Evolutionary conservation across 2,113 vertebrate genomes (phyloP).

Genomic region (Tapirus terrestris): DNA sequence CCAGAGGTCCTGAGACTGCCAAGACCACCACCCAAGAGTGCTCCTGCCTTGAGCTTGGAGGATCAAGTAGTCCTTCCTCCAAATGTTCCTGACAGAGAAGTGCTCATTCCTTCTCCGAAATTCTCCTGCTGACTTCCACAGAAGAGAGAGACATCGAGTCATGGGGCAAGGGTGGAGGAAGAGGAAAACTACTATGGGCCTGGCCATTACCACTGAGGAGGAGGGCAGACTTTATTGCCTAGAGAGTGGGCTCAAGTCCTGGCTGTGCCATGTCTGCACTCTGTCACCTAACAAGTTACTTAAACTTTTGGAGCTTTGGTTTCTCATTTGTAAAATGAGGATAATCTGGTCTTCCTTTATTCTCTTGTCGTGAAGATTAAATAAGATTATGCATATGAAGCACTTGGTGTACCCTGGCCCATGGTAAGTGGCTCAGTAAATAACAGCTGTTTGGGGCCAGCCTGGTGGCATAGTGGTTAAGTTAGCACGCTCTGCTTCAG

Average conservation of each 20-base stretch:
- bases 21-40: not conserved
- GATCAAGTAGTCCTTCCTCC: too few relatives aligned
- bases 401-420: not conserved
- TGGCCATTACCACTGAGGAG: too few relatives aligned
- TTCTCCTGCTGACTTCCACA: not conserved
- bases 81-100: rapidly evolving
- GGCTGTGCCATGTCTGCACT: not conserved
- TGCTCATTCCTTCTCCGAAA: not conserved
- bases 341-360: not conserved
- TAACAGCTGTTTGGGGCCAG: not conserved
- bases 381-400: not conserved
- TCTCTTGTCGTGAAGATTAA: not conserved
- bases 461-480: too few relatives aligned
- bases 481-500: too few relatives aligned
- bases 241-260: not conserved
- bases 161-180: rapidly evolving
- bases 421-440: not conserved
- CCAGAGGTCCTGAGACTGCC: not conserved
- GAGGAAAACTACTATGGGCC: not conserved
- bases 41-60: not conserved
- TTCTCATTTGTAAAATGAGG: not conserved
- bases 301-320: not conserved
- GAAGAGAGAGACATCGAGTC: not conserved
- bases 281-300: not conserved
- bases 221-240: not conserved